These are phyloP conservation scores for Oxystoma pomonae DNA, from an alignment of 2,888 invertebrate genomes.

Conservation along the genomic window DNA sequence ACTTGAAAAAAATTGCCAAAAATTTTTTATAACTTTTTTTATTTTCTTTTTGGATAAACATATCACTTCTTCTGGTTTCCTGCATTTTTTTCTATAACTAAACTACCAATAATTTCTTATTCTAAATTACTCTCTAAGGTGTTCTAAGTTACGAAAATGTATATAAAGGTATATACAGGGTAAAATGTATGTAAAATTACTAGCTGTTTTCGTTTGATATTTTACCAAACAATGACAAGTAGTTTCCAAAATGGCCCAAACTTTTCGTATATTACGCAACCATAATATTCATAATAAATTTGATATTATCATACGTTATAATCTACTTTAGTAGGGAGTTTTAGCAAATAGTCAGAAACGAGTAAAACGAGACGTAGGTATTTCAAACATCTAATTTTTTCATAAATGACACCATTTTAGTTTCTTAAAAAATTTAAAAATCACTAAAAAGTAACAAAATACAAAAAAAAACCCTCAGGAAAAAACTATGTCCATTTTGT, in stretches of 20 bases:
- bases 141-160: conserved; percentile 22
- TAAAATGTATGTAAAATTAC: conserved; percentile 23
- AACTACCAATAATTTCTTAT: conserved; percentile 16
- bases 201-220: conserved; percentile 18
- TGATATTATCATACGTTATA: background rate
- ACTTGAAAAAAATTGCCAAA: too few relatives aligned
- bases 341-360: too few relatives aligned
- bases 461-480: too few relatives aligned
- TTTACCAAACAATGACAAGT: conserved; percentile 24
- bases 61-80: background rate
- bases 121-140: conserved; percentile 13
- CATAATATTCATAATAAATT: too few relatives aligned
- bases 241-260: conserved; percentile 32
- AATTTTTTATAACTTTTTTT: background rate
- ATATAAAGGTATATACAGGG: conserved; percentile 35
- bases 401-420: too few relatives aligned
- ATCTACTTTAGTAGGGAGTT: too few relatives aligned
- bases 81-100: background rate
- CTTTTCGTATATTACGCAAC: conserved; percentile 14
- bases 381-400: too few relatives aligned
- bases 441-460: too few relatives aligned
- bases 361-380: too few relatives aligned
- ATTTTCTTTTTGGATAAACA: background rate
- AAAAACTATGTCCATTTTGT: too few relatives aligned
- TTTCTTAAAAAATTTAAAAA: too few relatives aligned